phyloP scores from a whole-genome alignment of 2,113 vertebrate species.

The Aldabrachelys gigantea region DNA sequence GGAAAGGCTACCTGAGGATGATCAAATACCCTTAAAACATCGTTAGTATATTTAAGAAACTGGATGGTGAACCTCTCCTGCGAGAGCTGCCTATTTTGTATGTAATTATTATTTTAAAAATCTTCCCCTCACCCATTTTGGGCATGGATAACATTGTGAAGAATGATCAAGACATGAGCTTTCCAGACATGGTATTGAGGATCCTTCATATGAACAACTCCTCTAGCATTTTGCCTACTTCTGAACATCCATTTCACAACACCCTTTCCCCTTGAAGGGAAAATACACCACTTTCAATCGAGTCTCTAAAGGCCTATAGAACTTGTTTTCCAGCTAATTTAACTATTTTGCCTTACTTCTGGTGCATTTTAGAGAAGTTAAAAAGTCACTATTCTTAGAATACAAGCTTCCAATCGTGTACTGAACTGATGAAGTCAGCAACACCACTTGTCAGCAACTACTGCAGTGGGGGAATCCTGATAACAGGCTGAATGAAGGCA shows the following conservation, averaged over 20 bases:
- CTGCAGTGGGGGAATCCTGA: rapidly evolving
- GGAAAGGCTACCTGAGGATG: not conserved
- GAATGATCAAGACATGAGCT: not conserved
- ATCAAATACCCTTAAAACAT: not conserved
- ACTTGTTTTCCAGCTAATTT: not conserved
- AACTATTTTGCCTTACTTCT: not conserved
- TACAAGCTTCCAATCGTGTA: not conserved
- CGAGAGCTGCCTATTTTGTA: not conserved
- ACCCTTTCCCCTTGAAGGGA: rapidly evolving
- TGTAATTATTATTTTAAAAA: not conserved
- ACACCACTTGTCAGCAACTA: not conserved
- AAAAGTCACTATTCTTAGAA: not conserved
- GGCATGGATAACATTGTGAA: not conserved
- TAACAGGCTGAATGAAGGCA: not conserved
- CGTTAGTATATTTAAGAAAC: not conserved
- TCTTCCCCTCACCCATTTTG: not conserved
- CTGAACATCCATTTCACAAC: not conserved
- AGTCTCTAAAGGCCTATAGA: not conserved
- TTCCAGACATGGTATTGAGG: rapidly evolving
- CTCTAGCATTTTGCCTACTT: not conserved
- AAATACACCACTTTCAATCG: rapidly evolving
- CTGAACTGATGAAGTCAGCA: not conserved
- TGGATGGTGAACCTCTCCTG: not conserved
- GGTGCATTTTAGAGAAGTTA: not conserved
- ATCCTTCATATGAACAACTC: not conserved